Evolutionary conservation across 2,888 invertebrate species (phyloP).

Genomic region (Macrophya annulata): DNA sequence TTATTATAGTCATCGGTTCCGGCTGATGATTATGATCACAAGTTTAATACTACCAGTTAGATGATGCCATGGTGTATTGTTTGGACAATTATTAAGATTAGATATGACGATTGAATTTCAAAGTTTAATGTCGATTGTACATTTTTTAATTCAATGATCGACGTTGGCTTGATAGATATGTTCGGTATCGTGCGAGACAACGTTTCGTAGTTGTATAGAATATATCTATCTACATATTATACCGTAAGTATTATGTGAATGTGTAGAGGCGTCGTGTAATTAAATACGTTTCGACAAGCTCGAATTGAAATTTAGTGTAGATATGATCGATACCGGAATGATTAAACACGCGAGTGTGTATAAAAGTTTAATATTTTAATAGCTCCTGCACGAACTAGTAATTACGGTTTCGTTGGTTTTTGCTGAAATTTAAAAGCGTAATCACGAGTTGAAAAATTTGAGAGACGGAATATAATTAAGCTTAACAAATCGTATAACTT

Average conservation of each 20-base stretch:
- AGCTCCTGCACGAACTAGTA: background rate
- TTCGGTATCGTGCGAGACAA: background rate
- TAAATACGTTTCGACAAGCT: conserved; percentile 17
- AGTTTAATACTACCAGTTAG: background rate
- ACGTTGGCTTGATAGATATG: background rate
- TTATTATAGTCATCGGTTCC: background rate
- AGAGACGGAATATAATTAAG: conserved; percentile 33
- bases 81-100: background rate
- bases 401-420: conserved; percentile 5
- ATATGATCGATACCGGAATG: conserved; percentile 5
- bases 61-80: background rate
- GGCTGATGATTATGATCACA: background rate
- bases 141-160: conserved; percentile 3
- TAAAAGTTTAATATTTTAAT: conserved; percentile 20
- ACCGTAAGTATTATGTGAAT: background rate
- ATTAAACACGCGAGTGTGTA: conserved; percentile 40
- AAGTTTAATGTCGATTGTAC: background rate
- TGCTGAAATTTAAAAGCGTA: background rate
- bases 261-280: conserved; percentile 11
- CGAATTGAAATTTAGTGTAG: conserved; percentile 22
- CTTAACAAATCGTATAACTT: conserved; percentile 42
- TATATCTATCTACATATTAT: background rate
- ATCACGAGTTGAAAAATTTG: background rate
- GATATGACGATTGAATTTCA: background rate
- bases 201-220: background rate